A percentile compares a stretch with the other conserved stretches of the same genome.
Conservation (phyloP, 2,888 invertebrate genomes). For the Baccha elongata region DNA sequence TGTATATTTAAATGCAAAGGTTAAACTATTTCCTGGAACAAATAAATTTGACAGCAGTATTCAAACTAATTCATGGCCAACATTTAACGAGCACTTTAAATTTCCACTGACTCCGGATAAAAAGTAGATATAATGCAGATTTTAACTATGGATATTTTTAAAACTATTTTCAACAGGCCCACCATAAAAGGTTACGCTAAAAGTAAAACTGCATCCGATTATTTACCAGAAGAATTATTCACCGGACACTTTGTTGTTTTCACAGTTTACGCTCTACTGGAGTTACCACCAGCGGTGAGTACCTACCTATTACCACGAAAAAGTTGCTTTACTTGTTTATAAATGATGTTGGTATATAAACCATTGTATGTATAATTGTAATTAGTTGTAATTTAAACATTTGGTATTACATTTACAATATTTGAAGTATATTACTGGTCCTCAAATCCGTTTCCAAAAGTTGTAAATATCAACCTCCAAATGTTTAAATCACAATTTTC, state of each 20-base stretch:
- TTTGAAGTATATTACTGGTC: no score
- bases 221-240: conserved; percentile 80
- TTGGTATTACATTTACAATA: no score
- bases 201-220: conserved; percentile 60
- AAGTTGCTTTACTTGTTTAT: no score
- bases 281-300: conserved; percentile 81
- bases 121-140: conserved; percentile 78
- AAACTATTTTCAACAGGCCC: conserved; percentile 73
- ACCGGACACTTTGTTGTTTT: conserved; percentile 82
- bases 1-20: conserved; percentile 83
- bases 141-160: background rate
- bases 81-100: conserved; percentile 90
- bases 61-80: conserved; percentile 90
- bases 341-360: no score
- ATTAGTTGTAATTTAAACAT: no score
- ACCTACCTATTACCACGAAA: background rate
- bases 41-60: conserved; percentile 89
- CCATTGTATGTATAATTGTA: no score
- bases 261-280: conserved; percentile 82
- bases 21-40: conserved; percentile 90
- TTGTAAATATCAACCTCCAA: no score
- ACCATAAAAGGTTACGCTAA: conserved; percentile 76
- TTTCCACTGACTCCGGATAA: conserved; percentile 85
- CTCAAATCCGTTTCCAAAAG: no score
- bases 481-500: no score